Evolutionary conservation across 2,888 invertebrate genomes (phyloP).

Genomic region (Chironomus riparius): DNA sequence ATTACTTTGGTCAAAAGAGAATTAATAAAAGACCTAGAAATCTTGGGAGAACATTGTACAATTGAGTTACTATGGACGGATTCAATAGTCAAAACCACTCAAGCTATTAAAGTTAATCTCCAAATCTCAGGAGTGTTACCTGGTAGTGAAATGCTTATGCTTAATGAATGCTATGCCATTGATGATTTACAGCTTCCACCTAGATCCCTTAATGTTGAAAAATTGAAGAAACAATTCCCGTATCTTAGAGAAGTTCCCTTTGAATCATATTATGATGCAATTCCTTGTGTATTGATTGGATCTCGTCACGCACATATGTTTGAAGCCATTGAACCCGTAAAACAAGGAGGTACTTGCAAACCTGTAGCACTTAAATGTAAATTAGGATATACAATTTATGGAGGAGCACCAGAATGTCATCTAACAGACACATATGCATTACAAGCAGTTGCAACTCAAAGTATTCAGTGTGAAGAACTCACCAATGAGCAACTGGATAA

Average conservation of each 20-base stretch:
- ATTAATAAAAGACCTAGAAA: background rate
- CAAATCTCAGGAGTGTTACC: background rate
- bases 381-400: conserved; percentile 12
- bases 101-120: background rate
- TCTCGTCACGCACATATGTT: background rate
- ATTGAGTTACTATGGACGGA: background rate
- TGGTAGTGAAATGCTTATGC: background rate
- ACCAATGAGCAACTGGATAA: background rate
- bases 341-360: background rate
- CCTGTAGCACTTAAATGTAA: conserved; percentile 7
- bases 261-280: background rate
- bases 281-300: background rate
- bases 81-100: background rate
- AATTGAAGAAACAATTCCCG: background rate
- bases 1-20: background rate
- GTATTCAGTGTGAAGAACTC: background rate
- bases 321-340: background rate
- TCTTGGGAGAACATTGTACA: background rate
- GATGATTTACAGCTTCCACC: background rate
- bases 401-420: background rate
- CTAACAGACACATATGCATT: background rate
- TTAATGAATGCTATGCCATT: background rate
- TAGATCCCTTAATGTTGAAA: background rate
- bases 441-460: background rate
- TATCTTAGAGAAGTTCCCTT: background rate